These are phyloP conservation scores for Nothoprocta perdicaria DNA, from an alignment of 2,113 vertebrate species.

Conservation along the genomic window DNA sequence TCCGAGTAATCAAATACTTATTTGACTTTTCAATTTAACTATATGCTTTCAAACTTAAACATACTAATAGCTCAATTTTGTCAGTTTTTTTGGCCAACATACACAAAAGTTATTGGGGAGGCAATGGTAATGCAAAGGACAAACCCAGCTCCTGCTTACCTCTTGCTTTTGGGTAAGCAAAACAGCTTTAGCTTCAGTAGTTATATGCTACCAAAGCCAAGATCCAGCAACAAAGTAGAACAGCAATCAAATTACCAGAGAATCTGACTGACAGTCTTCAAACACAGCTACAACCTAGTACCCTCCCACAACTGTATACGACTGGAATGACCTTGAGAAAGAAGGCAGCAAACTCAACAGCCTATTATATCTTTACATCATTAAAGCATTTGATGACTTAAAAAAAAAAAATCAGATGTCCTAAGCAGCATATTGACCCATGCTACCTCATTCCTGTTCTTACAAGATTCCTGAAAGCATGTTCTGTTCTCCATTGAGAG, in stretches of 20 bases:
- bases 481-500: neutral
- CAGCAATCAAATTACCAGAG: neutral
- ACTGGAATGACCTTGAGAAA: neutral
- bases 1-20: neutral
- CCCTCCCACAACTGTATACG: neutral
- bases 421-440: neutral
- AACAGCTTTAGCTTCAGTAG: neutral
- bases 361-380: neutral
- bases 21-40: neutral
- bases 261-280: neutral
- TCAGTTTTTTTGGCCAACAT: neutral
- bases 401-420: neutral
- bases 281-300: neutral
- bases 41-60: neutral
- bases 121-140: neutral
- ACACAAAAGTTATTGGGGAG: neutral
- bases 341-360: neutral
- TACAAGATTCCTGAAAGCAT: neutral
- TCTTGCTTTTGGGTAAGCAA: neutral
- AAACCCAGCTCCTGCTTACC: neutral
- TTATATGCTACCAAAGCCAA: rapidly evolving
- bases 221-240: neutral
- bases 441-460: neutral
- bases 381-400: neutral
- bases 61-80: neutral